Evolutionary conservation across 2,888 invertebrate genomes (phyloP), one percentile per base, ranked within the genome.

Genomic region (Cryptophagus acutangulus): DNA sequence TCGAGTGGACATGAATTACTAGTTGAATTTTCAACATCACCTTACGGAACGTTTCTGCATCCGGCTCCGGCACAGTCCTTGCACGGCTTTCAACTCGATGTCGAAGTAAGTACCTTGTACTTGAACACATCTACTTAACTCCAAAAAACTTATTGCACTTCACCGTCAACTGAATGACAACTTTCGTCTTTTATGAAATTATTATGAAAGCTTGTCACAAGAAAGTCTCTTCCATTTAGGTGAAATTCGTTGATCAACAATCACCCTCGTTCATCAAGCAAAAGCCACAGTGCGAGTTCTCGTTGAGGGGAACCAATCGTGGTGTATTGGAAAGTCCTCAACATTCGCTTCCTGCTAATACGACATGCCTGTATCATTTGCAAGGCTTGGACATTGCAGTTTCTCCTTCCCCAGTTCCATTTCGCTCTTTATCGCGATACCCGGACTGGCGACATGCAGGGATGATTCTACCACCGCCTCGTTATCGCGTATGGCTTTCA

Each of bases 11-110:
- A 88, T 43, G 90, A 91, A 69, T 74, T 92, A 55, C 74, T 92
- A 49, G 89, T 92, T 17, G 90, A 90, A 71, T 90, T 92, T 66
- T 86, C 87, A 45, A 88, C 90, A 30, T 90, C 90, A 13, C 87
- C 90, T 3, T 91, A 84, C 65, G 91, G 91, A 51, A 90, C 90
- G 49, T 89, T 91, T 69, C 75, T 88, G 52, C 84, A 87, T 66
- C 87, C 88, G 2, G 80, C 82, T 10, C 82, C 85, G 16, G 74
- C 79, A 29, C 81, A 86, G 65, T 82, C 86, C 2, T 73, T 92
- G 33, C 87, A 90, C 65, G 91, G 91, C 49, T 92, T 92, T 69
- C 91, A 91, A 63, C 73, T 92, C 36, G 88, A 92, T 76, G 87
- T 91, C 48, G 82, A 79, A 67, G 79, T 79, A 59, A 65, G 65